Conservation (phyloP, 2,113 vertebrate species). For the Madoqua kirkii region DNA sequence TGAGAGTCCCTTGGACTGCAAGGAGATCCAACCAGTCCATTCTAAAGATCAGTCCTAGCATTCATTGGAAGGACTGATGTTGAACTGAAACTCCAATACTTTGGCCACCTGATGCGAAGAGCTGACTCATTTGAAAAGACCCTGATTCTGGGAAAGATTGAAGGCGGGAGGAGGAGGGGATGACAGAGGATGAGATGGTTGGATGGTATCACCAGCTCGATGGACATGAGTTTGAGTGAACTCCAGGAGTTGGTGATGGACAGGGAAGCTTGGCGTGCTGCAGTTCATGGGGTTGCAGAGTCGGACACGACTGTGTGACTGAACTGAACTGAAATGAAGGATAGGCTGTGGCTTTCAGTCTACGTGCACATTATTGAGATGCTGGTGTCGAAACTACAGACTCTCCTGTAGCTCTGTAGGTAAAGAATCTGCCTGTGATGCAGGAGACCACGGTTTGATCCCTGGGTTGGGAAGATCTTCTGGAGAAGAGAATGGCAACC, state of each 20-base stretch:
- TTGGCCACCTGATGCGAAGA: not conserved
- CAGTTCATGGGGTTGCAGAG: not conserved
- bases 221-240: not conserved
- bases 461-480: not conserved
- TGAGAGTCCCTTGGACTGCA: not conserved
- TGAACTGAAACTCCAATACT: not conserved
- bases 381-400: not conserved
- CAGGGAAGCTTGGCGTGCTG: accelerated
- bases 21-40: not conserved
- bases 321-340: not conserved
- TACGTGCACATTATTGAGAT: not conserved
- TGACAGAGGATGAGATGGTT: not conserved
- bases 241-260: not conserved
- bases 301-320: accelerated
- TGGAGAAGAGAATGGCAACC: not conserved
- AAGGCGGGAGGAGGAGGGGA: not conserved
- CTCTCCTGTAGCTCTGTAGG: not conserved
- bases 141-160: not conserved
- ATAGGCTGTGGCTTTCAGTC: not conserved
- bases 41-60: not conserved
- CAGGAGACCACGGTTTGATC: not conserved
- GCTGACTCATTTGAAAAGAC: not conserved
- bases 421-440: not conserved
- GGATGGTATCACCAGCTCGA: accelerated
- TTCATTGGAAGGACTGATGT: not conserved